Conservation (phyloP, 2,797 vertebrate genomes). For the Martes flavigula region DNA sequence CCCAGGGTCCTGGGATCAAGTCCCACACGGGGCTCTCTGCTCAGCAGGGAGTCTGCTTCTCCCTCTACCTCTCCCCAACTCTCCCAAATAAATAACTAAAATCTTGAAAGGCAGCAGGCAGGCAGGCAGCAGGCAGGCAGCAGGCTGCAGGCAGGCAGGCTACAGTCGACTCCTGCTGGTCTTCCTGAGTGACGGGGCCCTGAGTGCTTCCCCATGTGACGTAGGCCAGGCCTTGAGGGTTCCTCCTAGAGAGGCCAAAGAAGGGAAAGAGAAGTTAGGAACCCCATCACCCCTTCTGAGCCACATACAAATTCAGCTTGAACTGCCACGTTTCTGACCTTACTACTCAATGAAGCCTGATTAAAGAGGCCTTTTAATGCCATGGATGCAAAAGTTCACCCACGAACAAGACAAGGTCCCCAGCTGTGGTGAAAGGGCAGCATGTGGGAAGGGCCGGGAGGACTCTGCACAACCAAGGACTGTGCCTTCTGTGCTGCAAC, state of each 20-base stretch:
- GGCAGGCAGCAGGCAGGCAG: too few species aligned
- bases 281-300: neutral
- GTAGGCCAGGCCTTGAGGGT: neutral
- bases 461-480: neutral
- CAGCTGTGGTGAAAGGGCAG: neutral
- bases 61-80: too few species aligned
- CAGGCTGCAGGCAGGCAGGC: too few species aligned
- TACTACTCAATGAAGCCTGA: neutral
- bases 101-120: too few species aligned
- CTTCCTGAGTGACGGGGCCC: neutral
- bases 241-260: neutral
- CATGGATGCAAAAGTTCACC: neutral
- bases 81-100: too few species aligned
- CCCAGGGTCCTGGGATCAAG: too few species aligned
- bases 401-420: neutral
- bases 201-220: neutral
- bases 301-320: neutral
- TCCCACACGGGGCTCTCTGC: too few species aligned
- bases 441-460: fast-evolving
- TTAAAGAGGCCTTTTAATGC: neutral
- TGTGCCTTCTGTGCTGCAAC: neutral
- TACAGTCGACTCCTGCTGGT: neutral
- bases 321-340: neutral
- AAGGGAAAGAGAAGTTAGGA: neutral
- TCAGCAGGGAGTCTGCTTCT: too few species aligned